Base-by-base conservation (phyloP, 2,113 vertebrate genomes). In the Numida meleagris region DNA sequence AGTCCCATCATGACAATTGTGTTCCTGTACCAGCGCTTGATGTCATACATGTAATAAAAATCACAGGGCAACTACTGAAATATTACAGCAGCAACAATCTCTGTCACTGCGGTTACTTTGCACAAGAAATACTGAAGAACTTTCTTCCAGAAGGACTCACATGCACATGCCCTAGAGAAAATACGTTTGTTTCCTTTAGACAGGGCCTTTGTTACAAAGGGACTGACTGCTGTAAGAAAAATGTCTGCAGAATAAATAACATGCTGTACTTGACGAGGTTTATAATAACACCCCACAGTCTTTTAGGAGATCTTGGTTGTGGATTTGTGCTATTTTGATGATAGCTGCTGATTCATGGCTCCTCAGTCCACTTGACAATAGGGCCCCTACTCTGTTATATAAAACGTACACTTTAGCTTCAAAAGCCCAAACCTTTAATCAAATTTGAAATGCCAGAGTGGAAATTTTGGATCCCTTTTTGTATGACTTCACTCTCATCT, bases 371-470 rank as follows among this genome's bases (percentile, higher is more conserved):
- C 80, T 65, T 85, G 90, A 88, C 81, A 93, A 80, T 62, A 45
- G 75, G 78, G 59, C 21, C 36, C 92, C 87, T 48, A 81, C 85
- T 91, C 82, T 53, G 93, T 80, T 86, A 72, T 62, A 94, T 73
- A 95, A 96, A 92, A 89, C 81, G 94, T 80, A 48, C 81, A 88
- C 86, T 96, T 95, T 45, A 93, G 85, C 94, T 95, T 90, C 90
- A 93, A 95, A 93, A 97, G 85, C 93, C 84, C 93, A 95, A 96
- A 93, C 53, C 96, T 91, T 94, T 96, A 95, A 96, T 94, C 95
- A 96, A 78, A 88, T 77, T 59, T 5, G 0, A 94, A 97, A 96
- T 93, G 77, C 66, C 67, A 59, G 83, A 95, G 85, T 82, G 74
- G 87, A 95, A 94, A 94, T 90, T 95, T 93, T 65, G 53, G 93